Percentiles rank a stretch among this genome's conserved stretches.
Evolutionary conservation across 2,797 vertebrate species (phyloP).

Genomic region (Bradypodion ventrale): DNA sequence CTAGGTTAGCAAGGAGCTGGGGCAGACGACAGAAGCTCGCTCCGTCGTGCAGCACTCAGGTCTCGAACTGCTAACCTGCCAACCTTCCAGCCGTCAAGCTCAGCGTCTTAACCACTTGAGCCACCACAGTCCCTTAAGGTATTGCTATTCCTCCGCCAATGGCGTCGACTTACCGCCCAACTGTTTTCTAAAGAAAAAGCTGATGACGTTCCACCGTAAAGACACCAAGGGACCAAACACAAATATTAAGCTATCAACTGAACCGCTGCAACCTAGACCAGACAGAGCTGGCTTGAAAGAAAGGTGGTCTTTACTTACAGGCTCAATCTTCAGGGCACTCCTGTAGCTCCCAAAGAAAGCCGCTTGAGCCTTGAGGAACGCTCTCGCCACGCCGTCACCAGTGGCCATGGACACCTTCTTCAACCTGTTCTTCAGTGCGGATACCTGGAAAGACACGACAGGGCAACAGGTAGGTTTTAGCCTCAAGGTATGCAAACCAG

Average conservation of each 20-base stretch:
- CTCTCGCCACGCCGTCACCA: slow-evolving; percentile 91
- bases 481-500: background rate
- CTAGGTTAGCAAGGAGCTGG: no score
- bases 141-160: no score
- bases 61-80: no score
- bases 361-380: slow-evolving; percentile 94
- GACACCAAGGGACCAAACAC: background rate
- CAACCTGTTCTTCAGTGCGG: slow-evolving; percentile 89
- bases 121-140: no score
- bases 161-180: no score
- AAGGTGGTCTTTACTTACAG: slow-evolving; percentile 80
- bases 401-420: slow-evolving; percentile 94
- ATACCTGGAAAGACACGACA: slow-evolving; percentile 81
- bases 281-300: background rate
- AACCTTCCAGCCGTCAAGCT: no score
- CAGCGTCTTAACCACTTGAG: no score
- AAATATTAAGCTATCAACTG: background rate
- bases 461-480: background rate
- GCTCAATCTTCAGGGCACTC: slow-evolving; percentile 90
- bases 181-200: background rate
- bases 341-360: slow-evolving; percentile 96
- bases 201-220: background rate
- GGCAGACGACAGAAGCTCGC: no score
- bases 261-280: background rate
- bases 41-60: no score